phyloP scores from a whole-genome alignment of 2,797 vertebrate genomes.

The Enteromius viviparus region DNA sequence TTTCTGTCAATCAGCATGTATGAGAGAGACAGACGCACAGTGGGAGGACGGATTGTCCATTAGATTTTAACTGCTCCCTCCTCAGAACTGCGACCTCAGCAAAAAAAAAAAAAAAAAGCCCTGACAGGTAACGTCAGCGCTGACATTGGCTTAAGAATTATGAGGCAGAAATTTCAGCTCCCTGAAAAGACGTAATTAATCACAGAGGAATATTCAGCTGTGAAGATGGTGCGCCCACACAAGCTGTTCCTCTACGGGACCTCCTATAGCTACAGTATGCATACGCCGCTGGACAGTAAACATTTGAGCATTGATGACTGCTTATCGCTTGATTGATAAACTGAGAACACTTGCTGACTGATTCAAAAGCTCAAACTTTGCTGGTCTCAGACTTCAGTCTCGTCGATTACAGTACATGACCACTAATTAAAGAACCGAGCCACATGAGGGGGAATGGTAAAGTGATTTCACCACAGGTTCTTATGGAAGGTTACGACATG shows the following conservation, averaged over 20 bases:
- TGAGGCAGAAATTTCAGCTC: slow-evolving; percentile 61
- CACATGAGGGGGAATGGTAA: background rate
- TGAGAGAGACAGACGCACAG: slow-evolving; percentile 60
- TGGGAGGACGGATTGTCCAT: slow-evolving; percentile 69
- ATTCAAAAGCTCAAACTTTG: background rate
- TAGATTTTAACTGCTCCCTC: slow-evolving; percentile 67
- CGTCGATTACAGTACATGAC: background rate
- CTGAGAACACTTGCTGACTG: background rate
- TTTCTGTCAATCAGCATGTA: slow-evolving; percentile 67
- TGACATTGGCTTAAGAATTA: slow-evolving; percentile 66
- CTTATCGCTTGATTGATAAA: slow-evolving; percentile 15
- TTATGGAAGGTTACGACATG: no score
- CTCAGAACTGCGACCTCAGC: slow-evolving; percentile 67
- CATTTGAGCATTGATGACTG: background rate
- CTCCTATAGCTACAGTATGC: slow-evolving; percentile 12
- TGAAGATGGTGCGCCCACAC: slow-evolving; percentile 8
- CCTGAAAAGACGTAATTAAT: slow-evolving; percentile 64
- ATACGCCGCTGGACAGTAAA: slow-evolving; percentile 4
- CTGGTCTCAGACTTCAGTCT: background rate
- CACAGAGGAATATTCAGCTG: slow-evolving; percentile 44
- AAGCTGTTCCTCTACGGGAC: slow-evolving; percentile 31
- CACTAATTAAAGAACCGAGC: background rate
- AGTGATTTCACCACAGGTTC: no score
- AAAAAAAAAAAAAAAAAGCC: slow-evolving; percentile 44
- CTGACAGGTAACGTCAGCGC: slow-evolving; percentile 67